Percentiles rank a stretch among this genome's conserved stretches.
These are phyloP conservation scores for Protobothrops flavoviridis DNA, from an alignment of 2,113 vertebrate genomes.

Conservation along the genomic window DNA sequence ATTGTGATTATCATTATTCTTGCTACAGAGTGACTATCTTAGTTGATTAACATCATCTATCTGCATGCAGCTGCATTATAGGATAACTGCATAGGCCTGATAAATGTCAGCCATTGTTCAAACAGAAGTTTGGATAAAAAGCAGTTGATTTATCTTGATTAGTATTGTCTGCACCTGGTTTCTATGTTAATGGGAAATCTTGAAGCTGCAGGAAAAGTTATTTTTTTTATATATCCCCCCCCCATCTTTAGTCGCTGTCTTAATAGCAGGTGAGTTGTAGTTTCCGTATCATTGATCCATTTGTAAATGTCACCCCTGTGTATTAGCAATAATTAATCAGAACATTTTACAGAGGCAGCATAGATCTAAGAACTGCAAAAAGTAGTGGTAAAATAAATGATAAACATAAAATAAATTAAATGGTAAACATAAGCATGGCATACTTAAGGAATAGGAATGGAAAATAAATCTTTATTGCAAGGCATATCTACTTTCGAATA, in stretches of 20 bases:
- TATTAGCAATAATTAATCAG: neutral
- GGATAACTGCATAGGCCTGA: neutral
- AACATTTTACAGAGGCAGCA: neutral
- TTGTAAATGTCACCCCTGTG: neutral
- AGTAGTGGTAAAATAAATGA: neutral
- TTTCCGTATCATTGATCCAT: neutral
- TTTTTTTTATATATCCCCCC: neutral
- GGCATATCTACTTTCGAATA: neutral
- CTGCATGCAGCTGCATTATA: neutral
- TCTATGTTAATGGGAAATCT: neutral
- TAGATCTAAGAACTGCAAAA: slow-evolving; percentile 9
- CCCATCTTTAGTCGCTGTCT: neutral
- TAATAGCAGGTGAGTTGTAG: neutral
- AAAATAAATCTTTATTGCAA: neutral
- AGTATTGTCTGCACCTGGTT: neutral
- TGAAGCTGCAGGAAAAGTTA: neutral
- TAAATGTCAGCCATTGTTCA: neutral
- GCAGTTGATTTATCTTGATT: neutral
- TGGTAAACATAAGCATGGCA: neutral
- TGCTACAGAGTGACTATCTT: neutral
- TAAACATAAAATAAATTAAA: neutral
- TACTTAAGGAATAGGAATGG: neutral
- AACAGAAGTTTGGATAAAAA: neutral
- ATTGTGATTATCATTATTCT: neutral
- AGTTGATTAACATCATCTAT: neutral